Evolutionary conservation across 2,113 vertebrate species (phyloP), one percentile per base, ranked within the genome.

Genomic region (Aphelocoma coerulescens): DNA sequence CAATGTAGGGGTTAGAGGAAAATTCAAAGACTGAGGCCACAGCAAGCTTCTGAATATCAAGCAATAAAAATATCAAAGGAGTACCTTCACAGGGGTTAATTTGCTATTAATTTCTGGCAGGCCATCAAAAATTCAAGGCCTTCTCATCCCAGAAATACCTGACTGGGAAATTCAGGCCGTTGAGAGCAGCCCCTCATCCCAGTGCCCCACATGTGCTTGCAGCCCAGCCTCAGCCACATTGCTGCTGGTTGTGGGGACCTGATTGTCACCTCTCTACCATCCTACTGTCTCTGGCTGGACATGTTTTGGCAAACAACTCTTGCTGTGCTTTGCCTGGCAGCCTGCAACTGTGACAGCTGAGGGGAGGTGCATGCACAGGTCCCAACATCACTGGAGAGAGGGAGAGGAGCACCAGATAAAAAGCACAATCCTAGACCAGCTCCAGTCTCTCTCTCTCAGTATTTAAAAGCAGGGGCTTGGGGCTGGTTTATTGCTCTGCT

Each of bases 191-290:
- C 5, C 33, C 11, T n/a, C 8, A 24, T 13, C 17, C 11, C 1
- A 0, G 37, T 7, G 22, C 20, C 46, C 14, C 24, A 18, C 0
- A 1, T 0, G 14, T 13, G n/a, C 58, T 14, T 28, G 24, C 62
- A 84, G 55, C 27, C 62, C 72, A 52, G 41, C 18, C 35, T 32
- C 4, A 2, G 58, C 26, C 28, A 8, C 10, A n/a, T 3, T 52
- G 32, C n/a, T 54, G 22, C 52, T 59, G 84, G 11, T 0, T 77
- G 28, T 49, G 51, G 20, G 10, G 13, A 11, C n/a, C 32, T 63
- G 54, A 28, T 15, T 75, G 44, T 10, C 19, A 10, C 21, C 35
- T 52, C 49, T 35, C 33, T 37, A 30, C 26, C 77, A 52, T 37
- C 33, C 73, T 28, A 1, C 28, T 10, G 2, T 8, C 61, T 43